Evolutionary conservation across 2,113 vertebrate genomes (phyloP).

Genomic region (Percina caprodes): DNA sequence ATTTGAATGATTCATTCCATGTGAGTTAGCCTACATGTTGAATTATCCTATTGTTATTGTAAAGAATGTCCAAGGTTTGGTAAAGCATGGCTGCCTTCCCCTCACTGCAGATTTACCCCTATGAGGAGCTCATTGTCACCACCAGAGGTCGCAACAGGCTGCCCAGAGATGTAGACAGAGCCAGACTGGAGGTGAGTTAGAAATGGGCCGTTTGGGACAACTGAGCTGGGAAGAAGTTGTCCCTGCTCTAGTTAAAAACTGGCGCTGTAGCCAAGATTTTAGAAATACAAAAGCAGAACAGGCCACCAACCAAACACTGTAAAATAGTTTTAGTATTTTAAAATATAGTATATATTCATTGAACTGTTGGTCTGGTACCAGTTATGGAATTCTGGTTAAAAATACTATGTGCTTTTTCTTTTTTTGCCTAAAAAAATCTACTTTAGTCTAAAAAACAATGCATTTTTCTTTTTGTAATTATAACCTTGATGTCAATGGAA

Average conservation of each 20-base stretch:
- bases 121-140: constrained; percentile 95
- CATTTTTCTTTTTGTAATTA: not conserved
- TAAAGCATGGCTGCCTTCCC: not conserved
- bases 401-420: not conserved
- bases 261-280: not conserved
- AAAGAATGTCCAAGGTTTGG: not conserved
- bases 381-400: not conserved
- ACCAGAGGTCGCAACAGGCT: constrained; percentile 94
- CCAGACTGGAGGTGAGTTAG: constrained; percentile 91
- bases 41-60: not conserved
- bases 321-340: no score
- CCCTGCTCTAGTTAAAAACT: not conserved
- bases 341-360: not conserved
- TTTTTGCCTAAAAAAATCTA: not conserved
- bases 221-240: not conserved
- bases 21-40: not conserved
- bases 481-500: not conserved
- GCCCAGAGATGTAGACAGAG: constrained; percentile 96
- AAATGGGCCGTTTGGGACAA: not conserved
- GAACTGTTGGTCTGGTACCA: not conserved
- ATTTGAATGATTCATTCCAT: not conserved
- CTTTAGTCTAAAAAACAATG: not conserved
- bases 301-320: not conserved
- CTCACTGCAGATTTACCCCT: constrained; percentile 91
- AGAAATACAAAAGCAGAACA: not conserved